Percentiles rank a stretch among this genome's conserved stretches.
These are phyloP conservation scores for Tursiops truncatus DNA, from an alignment of 2,113 vertebrate species.

Conservation along the genomic window DNA sequence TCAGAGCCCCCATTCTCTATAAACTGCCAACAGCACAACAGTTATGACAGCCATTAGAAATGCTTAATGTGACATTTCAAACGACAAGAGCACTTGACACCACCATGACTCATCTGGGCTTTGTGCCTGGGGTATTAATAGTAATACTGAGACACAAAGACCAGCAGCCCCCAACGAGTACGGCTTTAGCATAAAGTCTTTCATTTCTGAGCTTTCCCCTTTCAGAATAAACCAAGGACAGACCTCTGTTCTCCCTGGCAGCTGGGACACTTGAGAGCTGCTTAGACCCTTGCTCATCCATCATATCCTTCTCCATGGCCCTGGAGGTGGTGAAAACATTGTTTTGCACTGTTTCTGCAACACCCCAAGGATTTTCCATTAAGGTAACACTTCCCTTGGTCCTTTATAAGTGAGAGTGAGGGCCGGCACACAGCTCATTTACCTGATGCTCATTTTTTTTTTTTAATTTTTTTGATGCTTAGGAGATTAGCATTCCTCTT, in stretches of 20 bases:
- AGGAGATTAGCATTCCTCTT: background rate
- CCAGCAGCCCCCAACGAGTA: background rate
- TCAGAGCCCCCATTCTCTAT: background rate
- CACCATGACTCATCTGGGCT: slow-evolving; percentile 15
- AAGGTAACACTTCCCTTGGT: background rate
- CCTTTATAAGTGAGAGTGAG: background rate
- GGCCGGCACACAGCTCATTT: background rate
- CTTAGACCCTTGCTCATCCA: background rate
- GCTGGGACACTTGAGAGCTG: background rate
- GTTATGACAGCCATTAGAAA: background rate
- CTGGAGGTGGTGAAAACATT: background rate
- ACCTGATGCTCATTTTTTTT: background rate
- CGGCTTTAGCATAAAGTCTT: background rate
- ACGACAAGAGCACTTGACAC: slow-evolving; percentile 4
- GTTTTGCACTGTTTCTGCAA: background rate
- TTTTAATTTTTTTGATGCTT: background rate
- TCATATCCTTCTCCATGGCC: background rate
- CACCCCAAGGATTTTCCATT: background rate
- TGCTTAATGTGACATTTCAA: slow-evolving; percentile 43
- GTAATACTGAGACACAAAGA: background rate
- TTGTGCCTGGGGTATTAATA: background rate
- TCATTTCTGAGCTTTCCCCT: background rate
- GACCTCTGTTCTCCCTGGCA: background rate
- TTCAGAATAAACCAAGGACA: background rate
- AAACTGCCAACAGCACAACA: background rate